Evolutionary conservation across 2,888 invertebrate genomes (phyloP), one percentile per base, ranked within the genome.

Genomic region (Cryptophagus acutangulus): DNA sequence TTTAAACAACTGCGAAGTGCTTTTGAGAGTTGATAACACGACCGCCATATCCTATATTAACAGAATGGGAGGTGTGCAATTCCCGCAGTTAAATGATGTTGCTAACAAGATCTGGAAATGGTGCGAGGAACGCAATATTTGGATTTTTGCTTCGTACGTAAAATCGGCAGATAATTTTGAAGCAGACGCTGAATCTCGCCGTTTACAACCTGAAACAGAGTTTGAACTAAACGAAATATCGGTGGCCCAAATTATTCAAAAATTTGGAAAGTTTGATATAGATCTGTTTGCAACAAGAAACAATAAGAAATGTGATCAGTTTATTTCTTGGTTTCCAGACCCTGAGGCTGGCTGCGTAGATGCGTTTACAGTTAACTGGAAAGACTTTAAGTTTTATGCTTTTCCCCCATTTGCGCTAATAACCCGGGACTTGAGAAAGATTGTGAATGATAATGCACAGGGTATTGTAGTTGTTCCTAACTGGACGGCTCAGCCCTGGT

Each of bases 401-500:
- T 45, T 48, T 24, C 48, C 48, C 1, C 45, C 45, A 6, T 48
- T 48, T 24, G 34, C 43, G 1, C 12, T 58, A 1, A 46, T 62
- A 13, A 37, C 56, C 14, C 46, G 43, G 38, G 33, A 39, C 2
- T 28, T 64, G 3, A 42, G 46, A 36, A 61, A 64, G 40, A 59
- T 63, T 16, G 46, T 46, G 13, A 29, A 29, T 29, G 29, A 29
- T 8, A 44, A 42, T 24, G 54, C 59, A 3, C 29, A 17, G 12
- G 56, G 57, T 3, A 52, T 59, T 13, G 26, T 59, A 5, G 52
- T 58, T 2, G 54, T 58, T 8, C 57, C 51, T n/a, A 10, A 41
- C 9, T 61, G 49, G 57, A 44, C 45, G 20, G 40, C 45, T 2
- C 58, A 61, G 38, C 49, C 55, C 1, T 59, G 54, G 57, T 59